Evolutionary conservation across 2,888 invertebrate species (phyloP).

Genomic region (Polia nebulosa): DNA sequence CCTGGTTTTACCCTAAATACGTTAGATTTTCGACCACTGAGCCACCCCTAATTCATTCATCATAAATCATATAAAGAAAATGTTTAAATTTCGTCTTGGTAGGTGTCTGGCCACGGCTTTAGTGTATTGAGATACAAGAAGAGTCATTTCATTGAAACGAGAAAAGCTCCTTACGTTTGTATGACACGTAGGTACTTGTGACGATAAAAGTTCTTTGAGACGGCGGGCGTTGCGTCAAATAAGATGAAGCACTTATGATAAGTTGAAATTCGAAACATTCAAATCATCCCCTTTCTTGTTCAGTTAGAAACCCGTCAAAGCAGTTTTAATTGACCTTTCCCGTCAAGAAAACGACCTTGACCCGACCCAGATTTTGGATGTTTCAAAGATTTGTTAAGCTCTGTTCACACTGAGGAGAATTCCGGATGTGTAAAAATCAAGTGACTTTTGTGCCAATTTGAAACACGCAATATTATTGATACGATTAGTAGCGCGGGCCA

Average conservation of each 20-base stretch:
- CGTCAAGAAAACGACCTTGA: slow-evolving; percentile 1
- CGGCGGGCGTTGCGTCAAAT: background rate
- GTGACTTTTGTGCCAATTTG: background rate
- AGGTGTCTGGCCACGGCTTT: background rate
- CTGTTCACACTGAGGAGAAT: background rate
- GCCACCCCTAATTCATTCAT: too few species aligned
- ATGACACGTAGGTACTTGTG: background rate
- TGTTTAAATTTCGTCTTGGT: background rate
- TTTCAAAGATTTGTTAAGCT: background rate
- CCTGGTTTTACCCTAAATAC: too few species aligned
- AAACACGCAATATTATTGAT: background rate
- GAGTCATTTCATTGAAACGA: background rate
- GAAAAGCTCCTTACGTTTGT: background rate
- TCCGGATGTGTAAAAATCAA: background rate
- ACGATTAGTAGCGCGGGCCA: background rate
- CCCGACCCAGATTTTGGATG: background rate
- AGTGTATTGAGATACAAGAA: slow-evolving; percentile 20
- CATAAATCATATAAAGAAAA: too few species aligned
- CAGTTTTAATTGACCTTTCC: background rate
- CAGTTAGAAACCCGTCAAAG: background rate
- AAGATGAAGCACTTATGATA: background rate
- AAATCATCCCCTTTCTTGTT: background rate
- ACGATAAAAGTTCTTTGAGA: background rate
- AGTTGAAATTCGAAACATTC: background rate
- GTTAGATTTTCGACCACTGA: too few species aligned